Conservation (phyloP, 2,113 vertebrate species). For the Muntiacus reevesi region DNA sequence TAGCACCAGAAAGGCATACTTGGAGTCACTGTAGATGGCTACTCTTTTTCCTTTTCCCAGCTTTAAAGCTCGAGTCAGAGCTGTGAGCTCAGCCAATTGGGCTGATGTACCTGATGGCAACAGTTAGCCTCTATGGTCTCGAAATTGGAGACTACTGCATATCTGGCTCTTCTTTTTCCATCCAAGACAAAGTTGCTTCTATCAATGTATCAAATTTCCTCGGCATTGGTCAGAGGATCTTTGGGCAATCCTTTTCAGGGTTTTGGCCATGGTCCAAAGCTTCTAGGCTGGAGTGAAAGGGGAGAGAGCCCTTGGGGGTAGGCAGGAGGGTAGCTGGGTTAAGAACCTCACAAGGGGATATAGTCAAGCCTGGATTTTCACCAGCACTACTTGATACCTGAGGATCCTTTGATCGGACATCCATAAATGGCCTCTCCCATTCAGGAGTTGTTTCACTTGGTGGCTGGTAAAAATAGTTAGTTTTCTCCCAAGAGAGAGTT, state of each 20-base stretch:
- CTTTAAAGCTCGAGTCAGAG: neutral
- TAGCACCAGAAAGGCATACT: neutral
- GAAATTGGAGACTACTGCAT: neutral
- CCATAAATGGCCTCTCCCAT: neutral
- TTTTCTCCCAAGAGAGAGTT: neutral
- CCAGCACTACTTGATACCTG: neutral
- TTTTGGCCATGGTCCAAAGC: neutral
- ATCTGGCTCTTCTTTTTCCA: neutral
- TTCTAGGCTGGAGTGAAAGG: neutral
- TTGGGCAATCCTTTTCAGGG: neutral
- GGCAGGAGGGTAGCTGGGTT: neutral
- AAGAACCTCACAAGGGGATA: neutral
- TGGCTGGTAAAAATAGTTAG: neutral
- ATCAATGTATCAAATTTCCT: neutral
- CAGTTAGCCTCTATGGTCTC: neutral
- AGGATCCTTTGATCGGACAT: neutral
- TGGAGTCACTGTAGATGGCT: neutral
- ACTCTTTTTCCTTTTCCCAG: neutral
- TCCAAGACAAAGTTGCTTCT: neutral
- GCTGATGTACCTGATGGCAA: neutral
- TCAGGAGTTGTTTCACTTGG: neutral
- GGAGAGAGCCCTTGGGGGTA: neutral
- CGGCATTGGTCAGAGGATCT: neutral
- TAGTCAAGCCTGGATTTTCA: neutral
- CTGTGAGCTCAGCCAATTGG: neutral